phyloP scores from a whole-genome alignment of 2,797 vertebrate genomes.

The Cyclopterus lumpus region DNA sequence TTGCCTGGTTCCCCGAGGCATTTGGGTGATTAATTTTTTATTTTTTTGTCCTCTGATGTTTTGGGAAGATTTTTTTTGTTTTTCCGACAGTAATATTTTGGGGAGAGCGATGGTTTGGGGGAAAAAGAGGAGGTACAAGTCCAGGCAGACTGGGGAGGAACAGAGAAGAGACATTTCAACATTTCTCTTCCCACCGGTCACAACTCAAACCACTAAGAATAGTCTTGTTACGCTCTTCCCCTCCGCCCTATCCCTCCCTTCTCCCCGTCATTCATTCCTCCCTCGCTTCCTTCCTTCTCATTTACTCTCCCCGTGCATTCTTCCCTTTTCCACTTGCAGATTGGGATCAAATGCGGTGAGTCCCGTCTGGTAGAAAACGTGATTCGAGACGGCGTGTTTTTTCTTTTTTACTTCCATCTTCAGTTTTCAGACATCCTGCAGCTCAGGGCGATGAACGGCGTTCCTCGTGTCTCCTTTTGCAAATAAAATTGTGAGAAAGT shows the following conservation, averaged over 20 bases:
- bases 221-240: constrained; percentile 45
- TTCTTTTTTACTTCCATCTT: constrained; percentile 6
- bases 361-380: constrained; percentile 3
- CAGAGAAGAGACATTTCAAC: constrained; percentile 27
- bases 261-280: constrained; percentile 42
- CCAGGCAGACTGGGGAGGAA: constrained; percentile 9
- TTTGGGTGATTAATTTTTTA: constrained; percentile 54
- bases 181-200: constrained; percentile 45
- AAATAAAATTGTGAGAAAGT: neutral
- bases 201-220: constrained; percentile 71
- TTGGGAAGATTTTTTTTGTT: constrained; percentile 60
- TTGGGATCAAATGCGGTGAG: constrained; percentile 35
- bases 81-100: constrained; percentile 62
- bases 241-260: constrained; percentile 40
- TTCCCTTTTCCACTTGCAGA: constrained; percentile 42
- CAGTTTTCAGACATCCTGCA: constrained; percentile 4
- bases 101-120: constrained; percentile 23
- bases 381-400: constrained; percentile 1
- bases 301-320: constrained; percentile 37
- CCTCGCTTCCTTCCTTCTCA: constrained; percentile 53
- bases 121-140: constrained; percentile 21
- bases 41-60: constrained; percentile 44
- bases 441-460: neutral
- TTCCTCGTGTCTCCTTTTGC: neutral
- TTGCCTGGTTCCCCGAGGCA: constrained; percentile 56